phyloP scores from a whole-genome alignment of 2,888 invertebrate genomes.

The Tetragnatha montana region DNA sequence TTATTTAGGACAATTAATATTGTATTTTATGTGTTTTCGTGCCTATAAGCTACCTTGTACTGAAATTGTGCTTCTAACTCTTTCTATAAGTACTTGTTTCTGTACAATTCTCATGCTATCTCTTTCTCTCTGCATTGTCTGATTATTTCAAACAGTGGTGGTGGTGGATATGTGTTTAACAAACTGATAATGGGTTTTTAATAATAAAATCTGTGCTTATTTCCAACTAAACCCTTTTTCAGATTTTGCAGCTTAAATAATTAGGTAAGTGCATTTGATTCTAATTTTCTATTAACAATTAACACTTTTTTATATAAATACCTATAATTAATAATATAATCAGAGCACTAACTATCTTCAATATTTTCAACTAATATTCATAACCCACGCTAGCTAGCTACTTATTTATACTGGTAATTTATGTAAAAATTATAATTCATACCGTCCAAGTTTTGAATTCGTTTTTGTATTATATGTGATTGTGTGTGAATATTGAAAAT shows the following conservation, averaged over 20 bases:
- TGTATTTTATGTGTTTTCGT: no score
- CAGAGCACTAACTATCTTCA: not conserved
- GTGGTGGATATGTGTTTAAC: constrained; percentile 14
- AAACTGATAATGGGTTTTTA: not conserved
- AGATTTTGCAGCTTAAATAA: constrained; percentile 1
- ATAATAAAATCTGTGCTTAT: constrained; percentile 9
- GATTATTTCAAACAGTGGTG: constrained; percentile 20
- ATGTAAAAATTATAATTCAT: no score
- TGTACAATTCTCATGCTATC: not conserved
- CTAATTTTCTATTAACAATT: not conserved
- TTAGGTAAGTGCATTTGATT: constrained; percentile 18
- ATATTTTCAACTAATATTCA: no score
- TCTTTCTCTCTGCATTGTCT: constrained; percentile 26
- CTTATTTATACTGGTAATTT: no score
- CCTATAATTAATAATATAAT: not conserved
- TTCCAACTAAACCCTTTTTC: constrained; percentile 30
- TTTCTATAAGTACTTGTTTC: no score
- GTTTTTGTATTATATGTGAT: no score
- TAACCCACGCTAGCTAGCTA: no score
- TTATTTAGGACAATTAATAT: no score
- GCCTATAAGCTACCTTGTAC: no score
- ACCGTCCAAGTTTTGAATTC: no score
- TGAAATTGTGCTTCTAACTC: no score
- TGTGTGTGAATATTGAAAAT: no score
- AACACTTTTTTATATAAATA: not conserved